A percentile compares a stretch with the other conserved stretches of the same genome.
Evolutionary conservation across 2,797 vertebrate species (phyloP).

Genomic region (Eutrigla gurnardus): DNA sequence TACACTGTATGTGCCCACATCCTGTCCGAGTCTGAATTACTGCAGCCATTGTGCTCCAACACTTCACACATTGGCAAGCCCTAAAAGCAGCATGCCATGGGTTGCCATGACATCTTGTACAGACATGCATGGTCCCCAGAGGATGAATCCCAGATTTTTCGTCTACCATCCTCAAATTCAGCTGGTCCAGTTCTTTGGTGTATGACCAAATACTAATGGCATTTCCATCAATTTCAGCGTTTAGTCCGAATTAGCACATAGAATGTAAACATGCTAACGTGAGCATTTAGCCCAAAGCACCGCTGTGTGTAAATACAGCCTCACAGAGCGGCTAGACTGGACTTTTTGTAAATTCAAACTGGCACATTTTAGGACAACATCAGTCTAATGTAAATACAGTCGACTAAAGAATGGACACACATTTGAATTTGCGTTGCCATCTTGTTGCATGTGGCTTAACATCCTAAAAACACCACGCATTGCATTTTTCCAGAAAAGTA

Average conservation of each 20-base stretch:
- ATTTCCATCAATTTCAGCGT: background rate
- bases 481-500: constrained; percentile 11
- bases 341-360: background rate
- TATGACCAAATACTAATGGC: background rate
- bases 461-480: background rate
- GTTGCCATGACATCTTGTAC: background rate
- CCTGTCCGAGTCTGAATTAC: constrained; percentile 4
- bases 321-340: background rate
- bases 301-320: background rate
- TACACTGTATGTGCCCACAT: background rate
- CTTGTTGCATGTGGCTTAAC: background rate
- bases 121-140: background rate
- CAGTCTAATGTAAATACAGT: background rate
- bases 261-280: background rate
- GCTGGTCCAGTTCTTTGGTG: background rate
- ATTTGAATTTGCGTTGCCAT: background rate
- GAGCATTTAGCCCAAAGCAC: background rate
- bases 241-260: background rate
- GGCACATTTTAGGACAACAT: background rate
- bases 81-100: background rate
- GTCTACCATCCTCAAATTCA: background rate
- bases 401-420: background rate
- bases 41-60: background rate
- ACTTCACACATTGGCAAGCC: background rate
- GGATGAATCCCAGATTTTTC: background rate